Base-by-base conservation (phyloP, 2,113 vertebrate species). In the Paraplagusia blochii region DNA sequence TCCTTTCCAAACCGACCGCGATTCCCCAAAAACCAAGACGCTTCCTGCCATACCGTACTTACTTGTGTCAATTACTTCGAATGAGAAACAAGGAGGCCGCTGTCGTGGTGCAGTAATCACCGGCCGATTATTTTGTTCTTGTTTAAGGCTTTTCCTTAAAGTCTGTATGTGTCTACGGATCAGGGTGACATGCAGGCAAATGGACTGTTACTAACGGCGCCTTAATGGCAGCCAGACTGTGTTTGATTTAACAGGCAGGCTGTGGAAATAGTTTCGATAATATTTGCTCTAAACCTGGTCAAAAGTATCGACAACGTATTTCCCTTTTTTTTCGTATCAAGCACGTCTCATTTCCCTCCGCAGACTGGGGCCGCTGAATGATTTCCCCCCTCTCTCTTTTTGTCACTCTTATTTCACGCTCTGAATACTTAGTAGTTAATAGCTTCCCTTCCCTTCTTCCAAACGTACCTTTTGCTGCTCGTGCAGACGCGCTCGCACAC, bases 331-430 rank as follows among this genome's bases (percentile, higher is more conserved):
- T 80, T 74, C 52, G 71, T 70, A 82, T 79, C 82, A 72, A 76
- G 74, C 67, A 42, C 81, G 74, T 86, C 75, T 55, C 81, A 59
- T 83, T 87, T 78, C 74, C 72, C 53, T 79, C 44, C 79, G 80
- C 82, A 85, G 22, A 29, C 22, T 29, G 22, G 22, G 88, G 78
- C 81, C 53, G 73, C 81, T 88, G 84, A 85, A 86, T 86, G 77
- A 86, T 90, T 88, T 73, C 62, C 77, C 72, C 79, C 74, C 77
- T 82, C 59, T 71, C 77, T 77, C 76, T 85, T 82, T 88, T 84
- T 82, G 84, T 89, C 86, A 88, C 78, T 88, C 79, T 88, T 88
- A 89, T 91, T 90, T 90, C 83, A 90, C 78, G 84, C 89, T 90
- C 89, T 86, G 82, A 88, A 90, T 88, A 89, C 77, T 89, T 83